These are phyloP conservation scores for Mnemiopsis leidyi DNA, from an alignment of 37 sponge, comb jelly and placozoan species.

Conservation along the genomic window DNA sequence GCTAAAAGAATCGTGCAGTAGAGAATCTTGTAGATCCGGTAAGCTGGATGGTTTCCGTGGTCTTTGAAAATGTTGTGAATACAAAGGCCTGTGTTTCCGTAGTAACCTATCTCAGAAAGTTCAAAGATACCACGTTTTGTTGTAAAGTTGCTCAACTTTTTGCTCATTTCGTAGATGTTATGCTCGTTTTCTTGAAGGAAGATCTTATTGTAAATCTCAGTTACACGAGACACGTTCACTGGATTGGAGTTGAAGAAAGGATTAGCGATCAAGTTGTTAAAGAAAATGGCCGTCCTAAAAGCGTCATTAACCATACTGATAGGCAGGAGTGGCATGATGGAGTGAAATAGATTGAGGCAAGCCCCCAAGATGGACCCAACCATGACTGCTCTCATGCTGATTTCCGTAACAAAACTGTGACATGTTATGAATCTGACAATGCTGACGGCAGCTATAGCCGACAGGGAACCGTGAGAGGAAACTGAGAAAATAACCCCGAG, in stretches of 20 bases:
- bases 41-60: too few relatives aligned
- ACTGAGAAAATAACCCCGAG: background rate
- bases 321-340: background rate
- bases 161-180: too few relatives aligned
- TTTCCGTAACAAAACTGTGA: background rate
- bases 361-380: background rate
- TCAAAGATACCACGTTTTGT: too few relatives aligned
- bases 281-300: background rate
- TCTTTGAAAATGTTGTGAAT: too few relatives aligned
- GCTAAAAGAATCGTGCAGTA: too few relatives aligned
- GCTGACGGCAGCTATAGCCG: background rate
- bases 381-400: background rate
- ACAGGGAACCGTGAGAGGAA: background rate
- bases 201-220: background rate
- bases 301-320: background rate
- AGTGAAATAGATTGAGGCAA: background rate
- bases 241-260: background rate
- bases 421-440: background rate
- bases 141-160: too few relatives aligned
- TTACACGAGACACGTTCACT: background rate
- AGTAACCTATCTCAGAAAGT: too few relatives aligned
- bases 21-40: too few relatives aligned
- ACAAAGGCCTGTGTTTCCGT: too few relatives aligned
- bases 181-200: too few relatives aligned
- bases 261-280: background rate